These are phyloP conservation scores for Aphaenogaster ashmeadi DNA, from an alignment of 1,140 invertebrate species.

Conservation along the genomic window DNA sequence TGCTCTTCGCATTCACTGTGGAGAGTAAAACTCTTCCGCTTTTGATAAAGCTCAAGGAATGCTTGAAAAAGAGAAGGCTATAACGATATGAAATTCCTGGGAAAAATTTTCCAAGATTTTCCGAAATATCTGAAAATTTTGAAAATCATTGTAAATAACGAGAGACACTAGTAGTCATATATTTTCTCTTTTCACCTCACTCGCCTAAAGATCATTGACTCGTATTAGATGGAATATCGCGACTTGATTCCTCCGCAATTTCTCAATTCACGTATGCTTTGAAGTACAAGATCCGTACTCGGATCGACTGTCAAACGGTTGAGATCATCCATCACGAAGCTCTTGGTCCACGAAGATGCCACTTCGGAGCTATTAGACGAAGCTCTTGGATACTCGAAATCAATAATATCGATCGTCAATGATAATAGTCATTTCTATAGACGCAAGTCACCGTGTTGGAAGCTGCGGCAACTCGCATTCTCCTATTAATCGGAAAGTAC, in stretches of 20 bases:
- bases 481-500: constrained; percentile 41
- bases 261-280: not conserved
- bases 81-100: not conserved
- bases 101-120: not conserved
- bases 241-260: not conserved
- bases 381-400: constrained; percentile 32
- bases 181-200: not conserved
- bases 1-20: not conserved
- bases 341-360: constrained; percentile 43
- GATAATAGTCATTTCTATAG: constrained; percentile 13
- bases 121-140: not conserved
- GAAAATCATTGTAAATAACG: not conserved
- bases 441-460: constrained; percentile 13
- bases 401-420: constrained; percentile 48
- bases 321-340: constrained; percentile 34
- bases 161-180: not conserved
- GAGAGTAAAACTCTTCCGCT: not conserved
- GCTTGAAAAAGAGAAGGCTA: not conserved
- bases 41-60: not conserved
- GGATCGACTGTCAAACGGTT: constrained; percentile 27
- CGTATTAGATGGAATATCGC: not conserved
- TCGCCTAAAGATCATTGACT: not conserved
- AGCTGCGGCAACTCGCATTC: constrained; percentile 29
- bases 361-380: constrained; percentile 34
- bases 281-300: constrained; percentile 4